Conservation (phyloP, 1,140 invertebrate genomes). For the Bombus superbus region DNA sequence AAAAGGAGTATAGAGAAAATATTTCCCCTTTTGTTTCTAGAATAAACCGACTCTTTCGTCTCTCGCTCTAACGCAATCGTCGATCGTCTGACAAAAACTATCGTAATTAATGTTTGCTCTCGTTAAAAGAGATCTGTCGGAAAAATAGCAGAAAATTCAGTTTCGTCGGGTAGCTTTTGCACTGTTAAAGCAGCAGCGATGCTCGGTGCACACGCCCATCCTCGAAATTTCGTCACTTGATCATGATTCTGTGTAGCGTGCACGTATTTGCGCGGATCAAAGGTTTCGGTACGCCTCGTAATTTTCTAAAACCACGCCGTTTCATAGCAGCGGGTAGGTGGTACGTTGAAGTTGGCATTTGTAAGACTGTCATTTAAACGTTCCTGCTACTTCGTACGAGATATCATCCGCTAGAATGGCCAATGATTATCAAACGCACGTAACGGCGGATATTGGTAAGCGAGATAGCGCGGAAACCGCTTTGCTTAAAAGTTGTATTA, state of each 20-base stretch:
- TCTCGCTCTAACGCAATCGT: neutral
- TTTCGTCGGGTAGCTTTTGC: neutral
- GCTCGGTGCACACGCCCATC: neutral
- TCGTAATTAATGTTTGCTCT: neutral
- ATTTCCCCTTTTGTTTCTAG: neutral
- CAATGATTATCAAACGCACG: neutral
- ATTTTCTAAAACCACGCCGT: constrained; percentile 40
- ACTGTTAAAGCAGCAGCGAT: neutral
- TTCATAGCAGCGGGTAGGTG: neutral
- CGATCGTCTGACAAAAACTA: neutral
- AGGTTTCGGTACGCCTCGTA: constrained; percentile 47
- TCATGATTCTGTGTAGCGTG: constrained; percentile 39
- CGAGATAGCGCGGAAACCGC: neutral
- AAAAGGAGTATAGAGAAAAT: neutral
- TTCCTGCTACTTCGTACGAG: neutral
- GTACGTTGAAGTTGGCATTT: neutral
- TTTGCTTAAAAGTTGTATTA: neutral
- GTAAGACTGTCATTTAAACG: constrained; percentile 17
- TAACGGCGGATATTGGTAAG: neutral
- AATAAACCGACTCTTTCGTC: neutral
- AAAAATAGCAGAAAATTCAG: neutral
- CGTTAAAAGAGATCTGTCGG: neutral
- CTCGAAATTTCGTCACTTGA: constrained; percentile 49
- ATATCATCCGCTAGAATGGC: neutral
- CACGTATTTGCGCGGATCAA: constrained; percentile 42